phyloP scores from a whole-genome alignment of 23 tunicate species.

The Oikopleura dioica region DNA sequence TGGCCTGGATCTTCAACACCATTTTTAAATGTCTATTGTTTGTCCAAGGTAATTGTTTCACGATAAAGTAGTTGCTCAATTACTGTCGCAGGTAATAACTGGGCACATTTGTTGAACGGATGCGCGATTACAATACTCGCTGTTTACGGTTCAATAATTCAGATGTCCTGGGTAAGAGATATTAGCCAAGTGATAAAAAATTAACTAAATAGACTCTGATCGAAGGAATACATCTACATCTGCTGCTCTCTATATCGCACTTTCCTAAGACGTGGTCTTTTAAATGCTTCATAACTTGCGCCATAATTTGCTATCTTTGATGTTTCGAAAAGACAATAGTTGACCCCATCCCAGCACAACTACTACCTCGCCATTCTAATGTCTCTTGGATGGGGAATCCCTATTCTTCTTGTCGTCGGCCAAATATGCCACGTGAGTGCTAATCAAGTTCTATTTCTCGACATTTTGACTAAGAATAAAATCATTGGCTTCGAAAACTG shows the following conservation, averaged over 20 bases:
- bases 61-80: neutral
- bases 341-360: neutral
- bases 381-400: slow-evolving; percentile 1
- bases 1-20: neutral
- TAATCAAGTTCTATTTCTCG: too few relatives aligned
- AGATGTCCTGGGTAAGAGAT: slow-evolving; percentile 9
- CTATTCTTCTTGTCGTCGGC: neutral
- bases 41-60: neutral
- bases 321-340: too few relatives aligned
- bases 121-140: neutral
- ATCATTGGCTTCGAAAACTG: neutral
- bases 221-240: neutral
- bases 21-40: neutral
- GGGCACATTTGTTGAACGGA: neutral
- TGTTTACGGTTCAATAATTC: neutral
- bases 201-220: too few relatives aligned
- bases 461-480: neutral
- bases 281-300: neutral
- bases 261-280: neutral
- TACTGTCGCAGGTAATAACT: neutral
- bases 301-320: neutral
- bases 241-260: neutral
- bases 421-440: neutral
- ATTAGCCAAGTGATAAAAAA: too few relatives aligned
- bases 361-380: neutral